A percentile compares a stretch with the other conserved stretches of the same genome.
Evolutionary conservation across 2,113 vertebrate species (phyloP).

Genomic region (Boleophthalmus pectinirostris): DNA sequence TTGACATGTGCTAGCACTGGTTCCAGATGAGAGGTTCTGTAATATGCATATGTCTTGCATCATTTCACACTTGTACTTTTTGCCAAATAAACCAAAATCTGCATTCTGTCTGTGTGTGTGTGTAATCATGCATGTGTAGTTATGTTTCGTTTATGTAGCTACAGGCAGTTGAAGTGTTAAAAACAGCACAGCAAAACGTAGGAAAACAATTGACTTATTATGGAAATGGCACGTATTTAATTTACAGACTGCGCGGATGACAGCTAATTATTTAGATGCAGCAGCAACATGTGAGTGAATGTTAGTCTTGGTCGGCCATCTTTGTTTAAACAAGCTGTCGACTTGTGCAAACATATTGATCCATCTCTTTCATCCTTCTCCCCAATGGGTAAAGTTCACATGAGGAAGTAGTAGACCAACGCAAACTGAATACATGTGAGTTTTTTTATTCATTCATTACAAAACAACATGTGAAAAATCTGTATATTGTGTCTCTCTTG

Average conservation of each 20-base stretch:
- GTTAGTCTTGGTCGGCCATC: constrained; percentile 55
- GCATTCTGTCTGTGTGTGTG: neutral
- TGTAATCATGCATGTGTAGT: constrained; percentile 11
- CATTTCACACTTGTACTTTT: constrained; percentile 7
- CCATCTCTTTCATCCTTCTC: constrained; percentile 65
- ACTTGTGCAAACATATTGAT: constrained; percentile 75
- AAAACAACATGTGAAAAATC: too few species aligned
- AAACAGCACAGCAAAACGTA: neutral
- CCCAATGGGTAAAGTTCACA: constrained; percentile 8
- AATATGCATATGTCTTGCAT: constrained; percentile 13
- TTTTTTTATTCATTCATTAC: too few species aligned
- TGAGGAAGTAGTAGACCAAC: neutral
- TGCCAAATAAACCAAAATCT: neutral
- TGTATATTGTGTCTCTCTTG: too few species aligned
- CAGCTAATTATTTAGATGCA: neutral
- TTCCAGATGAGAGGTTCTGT: constrained; percentile 5
- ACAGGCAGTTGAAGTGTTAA: constrained; percentile 10
- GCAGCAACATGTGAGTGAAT: constrained; percentile 30
- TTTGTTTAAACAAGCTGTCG: constrained; percentile 66
- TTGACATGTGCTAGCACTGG: constrained; percentile 11
- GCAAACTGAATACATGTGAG: neutral
- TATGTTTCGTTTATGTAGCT: constrained; percentile 40
- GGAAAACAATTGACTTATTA: constrained; percentile 8
- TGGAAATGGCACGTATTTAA: neutral
- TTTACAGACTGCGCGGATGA: neutral